Base-by-base conservation (phyloP, 1,140 invertebrate genomes). In the Cydia amplana region DNA sequence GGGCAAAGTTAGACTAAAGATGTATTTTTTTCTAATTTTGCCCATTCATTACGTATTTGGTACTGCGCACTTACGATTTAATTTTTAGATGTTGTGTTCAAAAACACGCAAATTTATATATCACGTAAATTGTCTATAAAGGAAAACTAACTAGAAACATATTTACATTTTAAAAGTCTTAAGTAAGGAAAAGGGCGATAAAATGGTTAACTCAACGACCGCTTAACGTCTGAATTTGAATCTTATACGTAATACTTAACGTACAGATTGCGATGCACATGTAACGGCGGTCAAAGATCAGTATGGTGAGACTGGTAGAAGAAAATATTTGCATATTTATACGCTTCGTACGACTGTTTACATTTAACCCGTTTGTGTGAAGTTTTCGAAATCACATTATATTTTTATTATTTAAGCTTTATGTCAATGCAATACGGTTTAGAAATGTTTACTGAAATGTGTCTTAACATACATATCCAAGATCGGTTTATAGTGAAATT, bases 281-380 rank as follows among this genome's bases (percentile, higher is more conserved):
- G 46, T n/a, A 55, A 16, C n/a, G 4, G 51, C 51, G n/a, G 51
- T 55, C n/a, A 55, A 18, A 18, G 14, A 4, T 51, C 49, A n/a
- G 49, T n/a, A 51, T 16, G 46, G 6, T 6, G 51, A 18, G 51
- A 55, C 16, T 18, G 51, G 51, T 55, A 18, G 6, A 18, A 18
- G 51, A 55, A 55, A 55, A 55, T 55, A 55, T 55, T 55, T 55
- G 51, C 51, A 55, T 55, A 55, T 49, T 49, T 49, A 49, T 49
- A 49, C 46, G 12, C 14, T 14, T 49, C 2, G 46, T n/a, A 49
- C 46, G 3, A 49, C 16, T 49, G 5, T 4, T 4, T 49, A 49
- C 46, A 16, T 12, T 49, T 49, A 55, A 18, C 4, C 5, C n/a
- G 1, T 55, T 49, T 49, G 46, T 49, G 16, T 49, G 46, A 49